A percentile compares a stretch with the other conserved stretches of the same genome.
Evolutionary conservation across 2,888 invertebrate species (phyloP).

Genomic region (Watsonalla cultraria): DNA sequence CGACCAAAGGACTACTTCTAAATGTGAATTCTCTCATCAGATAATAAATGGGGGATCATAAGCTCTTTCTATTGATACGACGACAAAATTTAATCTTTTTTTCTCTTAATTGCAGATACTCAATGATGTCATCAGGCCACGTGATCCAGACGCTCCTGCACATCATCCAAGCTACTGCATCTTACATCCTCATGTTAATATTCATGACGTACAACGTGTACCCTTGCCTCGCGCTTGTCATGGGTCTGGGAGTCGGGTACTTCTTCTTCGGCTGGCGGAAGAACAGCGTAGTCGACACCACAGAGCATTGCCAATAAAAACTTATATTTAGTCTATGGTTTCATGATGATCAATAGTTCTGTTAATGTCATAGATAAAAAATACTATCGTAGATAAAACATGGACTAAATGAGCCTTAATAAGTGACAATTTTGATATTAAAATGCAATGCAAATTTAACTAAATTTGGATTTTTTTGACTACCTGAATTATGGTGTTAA

Average conservation of each 20-base stretch:
- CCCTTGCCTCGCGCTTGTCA: conserved; percentile 92
- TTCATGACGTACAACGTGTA: conserved; percentile 99
- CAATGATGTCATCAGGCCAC: conserved; percentile 90
- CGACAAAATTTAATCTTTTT: background rate
- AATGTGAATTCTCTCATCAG: no score
- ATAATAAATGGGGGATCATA: no score
- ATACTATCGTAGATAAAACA: background rate
- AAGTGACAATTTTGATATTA: no score
- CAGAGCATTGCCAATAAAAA: conserved; percentile 92
- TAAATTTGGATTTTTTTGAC: no score
- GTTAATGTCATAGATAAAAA: no score
- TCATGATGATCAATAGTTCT: no score
- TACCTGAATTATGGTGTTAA: no score
- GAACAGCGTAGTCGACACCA: conserved; percentile 91
- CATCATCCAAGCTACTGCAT: conserved; percentile 91
- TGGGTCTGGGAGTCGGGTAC: conserved; percentile 95
- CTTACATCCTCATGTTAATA: conserved; percentile 96
- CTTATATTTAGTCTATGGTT: no score
- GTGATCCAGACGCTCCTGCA: conserved; percentile 91
- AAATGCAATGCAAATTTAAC: no score
- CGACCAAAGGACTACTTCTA: no score
- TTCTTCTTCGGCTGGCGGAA: conserved; percentile 98
- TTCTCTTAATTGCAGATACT: conserved; percentile 80
- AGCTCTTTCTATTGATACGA: no score
- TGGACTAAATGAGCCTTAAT: conserved; percentile 13